A percentile compares a stretch with the other conserved stretches of the same genome.
These are phyloP conservation scores for Lasioglossum villosulum DNA, from an alignment of 2,888 invertebrate genomes.

Conservation along the genomic window DNA sequence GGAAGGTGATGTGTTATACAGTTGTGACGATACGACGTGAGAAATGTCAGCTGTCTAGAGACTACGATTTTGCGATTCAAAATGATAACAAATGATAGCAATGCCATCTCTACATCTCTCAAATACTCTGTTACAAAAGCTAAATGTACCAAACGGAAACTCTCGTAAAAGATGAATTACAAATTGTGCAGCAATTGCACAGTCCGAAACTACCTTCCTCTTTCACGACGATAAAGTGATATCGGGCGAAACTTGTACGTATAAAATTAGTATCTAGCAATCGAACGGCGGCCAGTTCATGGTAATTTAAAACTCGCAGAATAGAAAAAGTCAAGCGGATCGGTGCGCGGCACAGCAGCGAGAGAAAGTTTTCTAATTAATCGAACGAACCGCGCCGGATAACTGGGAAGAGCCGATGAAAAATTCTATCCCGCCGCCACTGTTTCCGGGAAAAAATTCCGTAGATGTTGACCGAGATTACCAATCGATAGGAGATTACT, in stretches of 20 bases:
- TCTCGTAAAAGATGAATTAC: not conserved
- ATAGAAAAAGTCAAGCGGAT: slow-evolving; percentile 45
- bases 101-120: too few species aligned
- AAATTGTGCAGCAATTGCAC: not conserved
- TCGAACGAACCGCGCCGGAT: slow-evolving; percentile 50
- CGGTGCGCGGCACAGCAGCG: not conserved
- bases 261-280: slow-evolving; percentile 6
- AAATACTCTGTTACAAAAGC: not conserved
- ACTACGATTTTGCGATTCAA: too few species aligned
- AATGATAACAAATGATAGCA: too few species aligned
- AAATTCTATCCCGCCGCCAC: slow-evolving; percentile 58
- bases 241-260: not conserved
- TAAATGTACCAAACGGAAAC: not conserved
- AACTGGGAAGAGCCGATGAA: slow-evolving; percentile 55
- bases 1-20: too few species aligned
- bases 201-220: not conserved
- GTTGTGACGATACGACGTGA: too few species aligned
- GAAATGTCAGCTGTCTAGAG: too few species aligned
- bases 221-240: not conserved
- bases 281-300: slow-evolving; percentile 16
- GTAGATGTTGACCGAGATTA: slow-evolving; percentile 64
- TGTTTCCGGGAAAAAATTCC: slow-evolving; percentile 32
- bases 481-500: slow-evolving; percentile 55
- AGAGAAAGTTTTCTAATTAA: slow-evolving; percentile 70
- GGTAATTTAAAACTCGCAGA: slow-evolving; percentile 62